Percentiles rank a stretch among this genome's conserved stretches.
phyloP scores from a whole-genome alignment of 2,113 vertebrate species.

The Marcusenius ussheri region DNA sequence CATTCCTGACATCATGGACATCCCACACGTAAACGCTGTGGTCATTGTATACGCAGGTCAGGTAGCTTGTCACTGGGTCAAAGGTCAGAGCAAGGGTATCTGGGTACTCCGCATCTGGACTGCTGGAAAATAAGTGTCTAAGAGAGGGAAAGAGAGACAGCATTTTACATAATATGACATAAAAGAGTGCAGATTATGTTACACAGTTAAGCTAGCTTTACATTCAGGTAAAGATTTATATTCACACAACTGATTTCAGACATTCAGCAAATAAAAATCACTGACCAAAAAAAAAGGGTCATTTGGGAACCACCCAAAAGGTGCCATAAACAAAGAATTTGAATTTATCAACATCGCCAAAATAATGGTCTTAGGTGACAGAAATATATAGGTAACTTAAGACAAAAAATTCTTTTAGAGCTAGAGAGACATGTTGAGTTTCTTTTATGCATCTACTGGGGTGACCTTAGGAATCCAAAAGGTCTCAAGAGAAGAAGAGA shows the following conservation, averaged over 20 bases:
- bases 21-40: slow-evolving; percentile 86
- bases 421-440: neutral
- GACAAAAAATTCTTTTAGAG: neutral
- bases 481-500: neutral
- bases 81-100: slow-evolving; percentile 71
- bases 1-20: slow-evolving; percentile 53
- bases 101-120: slow-evolving; percentile 55
- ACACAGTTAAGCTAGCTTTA: neutral
- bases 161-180: neutral
- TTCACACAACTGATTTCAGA: neutral
- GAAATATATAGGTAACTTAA: neutral
- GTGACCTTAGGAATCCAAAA: neutral
- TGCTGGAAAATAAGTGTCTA: slow-evolving; percentile 41
- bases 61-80: slow-evolving; percentile 52
- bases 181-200: neutral
- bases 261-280: neutral
- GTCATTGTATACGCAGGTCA: slow-evolving; percentile 79
- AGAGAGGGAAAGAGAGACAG: neutral
- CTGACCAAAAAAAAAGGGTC: neutral
- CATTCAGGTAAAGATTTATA: neutral
- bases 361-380: neutral
- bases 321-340: neutral
- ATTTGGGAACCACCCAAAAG: neutral
- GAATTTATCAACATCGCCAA: neutral
- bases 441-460: neutral